Evolutionary conservation across 1,140 invertebrate genomes (phyloP).

Genomic region (Drosophila carrolli): DNA sequence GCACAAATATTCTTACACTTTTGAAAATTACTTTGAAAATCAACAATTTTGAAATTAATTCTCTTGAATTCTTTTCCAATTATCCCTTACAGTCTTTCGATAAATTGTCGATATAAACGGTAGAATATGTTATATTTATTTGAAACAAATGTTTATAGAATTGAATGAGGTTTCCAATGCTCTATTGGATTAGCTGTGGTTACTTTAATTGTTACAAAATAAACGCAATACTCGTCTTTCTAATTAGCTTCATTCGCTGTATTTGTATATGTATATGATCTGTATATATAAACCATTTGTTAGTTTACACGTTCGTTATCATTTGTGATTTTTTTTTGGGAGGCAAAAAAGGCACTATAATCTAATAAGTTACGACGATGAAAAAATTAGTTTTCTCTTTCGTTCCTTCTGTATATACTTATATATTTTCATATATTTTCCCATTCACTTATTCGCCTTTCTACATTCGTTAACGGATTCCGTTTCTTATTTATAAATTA

Average conservation of each 20-base stretch:
- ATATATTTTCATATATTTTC: constrained; percentile 40
- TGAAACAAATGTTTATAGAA: not conserved
- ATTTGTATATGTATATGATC: constrained; percentile 42
- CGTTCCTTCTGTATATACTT: constrained; percentile 25
- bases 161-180: not conserved
- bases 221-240: constrained; percentile 3
- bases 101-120: too few relatives aligned
- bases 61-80: not conserved
- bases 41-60: not conserved
- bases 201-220: constrained; percentile 9
- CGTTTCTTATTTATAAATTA: constrained; percentile 48
- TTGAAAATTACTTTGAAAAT: not conserved
- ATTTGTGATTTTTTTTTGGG: constrained; percentile 51
- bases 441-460: constrained; percentile 11
- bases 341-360: constrained; percentile 83
- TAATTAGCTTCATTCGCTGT: constrained; percentile 10
- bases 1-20: not conserved
- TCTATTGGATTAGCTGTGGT: not conserved
- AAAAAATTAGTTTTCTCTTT: constrained; percentile 50
- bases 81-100: too few relatives aligned
- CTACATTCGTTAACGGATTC: constrained; percentile 33
- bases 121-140: not conserved
- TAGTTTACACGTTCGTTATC: constrained; percentile 54
- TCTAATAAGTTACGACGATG: constrained; percentile 76
- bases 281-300: constrained; percentile 64